phyloP scores from a whole-genome alignment of 2,888 invertebrate species.

The Physocephala rufipes region DNA sequence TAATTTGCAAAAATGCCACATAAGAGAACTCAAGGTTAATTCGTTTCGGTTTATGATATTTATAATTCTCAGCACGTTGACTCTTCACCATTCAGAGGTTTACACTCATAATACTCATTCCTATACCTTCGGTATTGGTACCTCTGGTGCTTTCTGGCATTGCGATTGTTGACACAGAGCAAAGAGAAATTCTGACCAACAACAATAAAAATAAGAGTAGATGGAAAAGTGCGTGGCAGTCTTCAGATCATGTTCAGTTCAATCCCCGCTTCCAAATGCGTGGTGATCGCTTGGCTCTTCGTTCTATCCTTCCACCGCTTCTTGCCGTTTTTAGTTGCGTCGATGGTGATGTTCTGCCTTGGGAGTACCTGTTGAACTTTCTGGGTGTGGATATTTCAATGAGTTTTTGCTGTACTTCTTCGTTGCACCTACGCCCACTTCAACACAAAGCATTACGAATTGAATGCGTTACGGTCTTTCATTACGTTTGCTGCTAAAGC shows the following conservation, averaged over 20 bases:
- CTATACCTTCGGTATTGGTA: neutral
- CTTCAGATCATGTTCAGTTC: neutral
- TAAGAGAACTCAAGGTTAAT: slow-evolving; percentile 54
- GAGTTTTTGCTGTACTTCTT: slow-evolving; percentile 40
- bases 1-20: slow-evolving; percentile 63
- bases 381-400: slow-evolving; percentile 46
- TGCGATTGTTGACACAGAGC: slow-evolving; percentile 15
- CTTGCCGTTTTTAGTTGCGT: slow-evolving; percentile 36
- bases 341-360: slow-evolving; percentile 32
- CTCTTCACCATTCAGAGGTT: slow-evolving; percentile 6
- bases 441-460: slow-evolving; percentile 36
- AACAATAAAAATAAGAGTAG: slow-evolving; percentile 15
- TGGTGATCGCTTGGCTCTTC: neutral
- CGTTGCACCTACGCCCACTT: slow-evolving; percentile 62
- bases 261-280: neutral
- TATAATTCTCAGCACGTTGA: slow-evolving; percentile 35
- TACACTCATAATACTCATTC: neutral
- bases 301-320: neutral
- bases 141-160: neutral
- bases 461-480: neutral
- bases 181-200: slow-evolving; percentile 28
- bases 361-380: slow-evolving; percentile 46
- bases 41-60: slow-evolving; percentile 42
- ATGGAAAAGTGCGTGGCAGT: slow-evolving; percentile 33
- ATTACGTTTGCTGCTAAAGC: slow-evolving; percentile 23